Percentiles rank a stretch among this genome's conserved stretches.
These are phyloP conservation scores for Catagonus wagneri DNA, from an alignment of 2,113 vertebrate species.

Conservation along the genomic window DNA sequence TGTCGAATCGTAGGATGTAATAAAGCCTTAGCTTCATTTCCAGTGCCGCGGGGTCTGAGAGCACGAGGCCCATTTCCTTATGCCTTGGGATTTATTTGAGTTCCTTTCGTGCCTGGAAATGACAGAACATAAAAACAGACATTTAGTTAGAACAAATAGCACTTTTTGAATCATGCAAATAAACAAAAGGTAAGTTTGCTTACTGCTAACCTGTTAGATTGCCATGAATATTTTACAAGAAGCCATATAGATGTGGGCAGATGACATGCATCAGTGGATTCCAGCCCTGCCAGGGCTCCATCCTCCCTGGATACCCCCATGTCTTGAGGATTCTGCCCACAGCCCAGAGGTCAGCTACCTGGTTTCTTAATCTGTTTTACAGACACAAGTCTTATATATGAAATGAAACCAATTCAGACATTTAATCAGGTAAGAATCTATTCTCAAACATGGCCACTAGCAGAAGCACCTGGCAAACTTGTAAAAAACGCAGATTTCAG, in stretches of 20 bases:
- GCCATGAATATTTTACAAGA: conserved; percentile 70
- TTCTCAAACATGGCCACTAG: not conserved
- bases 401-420: not conserved
- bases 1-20: conserved; percentile 61
- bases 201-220: conserved; percentile 72
- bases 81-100: conserved; percentile 69
- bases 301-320: not conserved
- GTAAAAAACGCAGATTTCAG: not conserved
- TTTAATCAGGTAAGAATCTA: not conserved
- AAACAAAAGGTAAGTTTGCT: conserved; percentile 79
- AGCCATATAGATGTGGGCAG: conserved; percentile 7
- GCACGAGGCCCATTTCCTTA: conserved; percentile 63
- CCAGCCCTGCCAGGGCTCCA: not conserved
- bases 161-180: conserved; percentile 68
- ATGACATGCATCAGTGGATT: not conserved
- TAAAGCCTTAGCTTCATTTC: conserved; percentile 75
- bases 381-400: not conserved
- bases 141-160: conserved; percentile 73
- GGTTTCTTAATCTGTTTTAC: not conserved
- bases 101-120: conserved; percentile 82
- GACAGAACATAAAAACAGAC: conserved; percentile 78
- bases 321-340: not conserved
- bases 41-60: conserved; percentile 42
- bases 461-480: not conserved
- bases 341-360: not conserved